Evolutionary conservation across 2,113 vertebrate genomes (phyloP), one percentile per base, ranked within the genome.

Genomic region (Arenaria interpres): DNA sequence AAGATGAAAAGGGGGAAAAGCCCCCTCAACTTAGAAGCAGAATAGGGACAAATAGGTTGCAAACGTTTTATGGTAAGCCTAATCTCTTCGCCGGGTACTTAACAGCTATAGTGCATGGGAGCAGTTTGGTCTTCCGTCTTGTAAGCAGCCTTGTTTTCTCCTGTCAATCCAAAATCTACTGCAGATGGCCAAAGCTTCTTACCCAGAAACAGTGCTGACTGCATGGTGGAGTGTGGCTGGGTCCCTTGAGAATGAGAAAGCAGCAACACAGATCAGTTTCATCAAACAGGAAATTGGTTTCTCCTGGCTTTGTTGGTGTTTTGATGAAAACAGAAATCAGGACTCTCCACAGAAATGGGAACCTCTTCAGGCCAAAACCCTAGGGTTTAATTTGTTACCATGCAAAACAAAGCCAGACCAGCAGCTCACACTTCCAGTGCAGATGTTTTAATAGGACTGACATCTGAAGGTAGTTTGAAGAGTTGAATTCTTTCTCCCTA

Each of bases 361-460:
- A 66, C 24, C 12, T 89, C 41, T 87, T 92, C 91, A 90, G 46
- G 32, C 67, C 41, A 73, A 89, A 92, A n/a, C 68, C 32, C 76
- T 69, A 24, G 79, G 20, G 76, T 67, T 96, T 93, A 19, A 48
- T 93, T 84, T 92, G 89, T 84, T 86, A 90, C 80, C 53, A 71
- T 67, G 73, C 53, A 90, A 93, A 95, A 95, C 84, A 96, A 92
- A 93, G 50, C 17, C 35, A 84, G 79, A 78, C 63, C 15, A 89
- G 39, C 68, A 59, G 74, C 60, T 84, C 50, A 7, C 32, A 8
- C 32, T 74, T 90, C 50, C 72, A 88, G 0, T 77, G 68, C 59
- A 81, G 73, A 84, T 85, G 77, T 91, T 93, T 89, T 84, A 77
- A 45, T 69, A 81, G 41, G 27, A 12, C 18, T 64, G 64, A 60